Conservation (phyloP, 2,888 invertebrate species). For the Scelioninae gen. 2 region DNA sequence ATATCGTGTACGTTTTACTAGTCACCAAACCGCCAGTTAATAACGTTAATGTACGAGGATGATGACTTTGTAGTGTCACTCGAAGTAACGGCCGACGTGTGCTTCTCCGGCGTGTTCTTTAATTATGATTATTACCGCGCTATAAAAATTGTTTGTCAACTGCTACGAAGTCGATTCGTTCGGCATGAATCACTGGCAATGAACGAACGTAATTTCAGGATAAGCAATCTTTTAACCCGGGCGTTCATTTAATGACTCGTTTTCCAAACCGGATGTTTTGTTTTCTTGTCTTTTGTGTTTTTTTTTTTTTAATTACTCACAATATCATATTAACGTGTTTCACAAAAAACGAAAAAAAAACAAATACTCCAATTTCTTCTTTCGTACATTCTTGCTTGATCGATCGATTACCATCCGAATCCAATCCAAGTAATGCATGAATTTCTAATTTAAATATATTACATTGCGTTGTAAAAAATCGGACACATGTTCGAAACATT, state of each 20-base stretch:
- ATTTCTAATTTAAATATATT: too few species aligned
- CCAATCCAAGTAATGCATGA: too few species aligned
- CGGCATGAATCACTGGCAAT: slow-evolving; percentile 29
- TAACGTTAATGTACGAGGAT: slow-evolving; percentile 57
- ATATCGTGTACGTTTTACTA: slow-evolving; percentile 56
- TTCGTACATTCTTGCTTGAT: too few species aligned
- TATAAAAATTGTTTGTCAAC: slow-evolving; percentile 58
- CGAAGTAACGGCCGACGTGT: slow-evolving; percentile 42
- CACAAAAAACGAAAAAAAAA: too few species aligned
- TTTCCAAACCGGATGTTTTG: neutral
- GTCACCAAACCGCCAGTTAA: slow-evolving; percentile 58
- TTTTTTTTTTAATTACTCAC: neutral
- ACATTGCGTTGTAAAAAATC: too few species aligned
- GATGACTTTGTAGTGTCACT: slow-evolving; percentile 59
- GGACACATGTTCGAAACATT: too few species aligned
- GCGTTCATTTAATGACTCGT: neutral
- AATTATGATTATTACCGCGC: slow-evolving; percentile 51
- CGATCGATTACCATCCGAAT: too few species aligned
- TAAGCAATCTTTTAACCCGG: neutral
- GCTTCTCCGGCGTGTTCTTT: slow-evolving; percentile 35
- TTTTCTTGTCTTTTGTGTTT: neutral
- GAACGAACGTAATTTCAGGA: neutral
- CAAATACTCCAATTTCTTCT: too few species aligned
- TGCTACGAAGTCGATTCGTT: slow-evolving; percentile 38
- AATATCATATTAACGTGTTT: neutral